Conservation (phyloP, 2,113 vertebrate genomes). For the Ciconia maguari region DNA sequence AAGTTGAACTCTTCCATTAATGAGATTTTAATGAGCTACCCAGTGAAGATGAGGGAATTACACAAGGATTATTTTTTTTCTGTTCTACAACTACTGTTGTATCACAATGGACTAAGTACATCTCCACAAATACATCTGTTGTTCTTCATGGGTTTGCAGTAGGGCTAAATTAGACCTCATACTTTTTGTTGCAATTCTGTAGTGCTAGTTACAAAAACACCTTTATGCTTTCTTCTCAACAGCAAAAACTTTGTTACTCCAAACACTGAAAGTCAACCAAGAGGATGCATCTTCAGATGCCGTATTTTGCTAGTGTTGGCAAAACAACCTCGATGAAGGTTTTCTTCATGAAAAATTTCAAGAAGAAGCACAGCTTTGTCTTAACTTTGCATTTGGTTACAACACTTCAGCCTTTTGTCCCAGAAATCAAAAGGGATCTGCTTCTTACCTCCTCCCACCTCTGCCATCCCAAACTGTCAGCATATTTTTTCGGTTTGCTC, state of each 20-base stretch:
- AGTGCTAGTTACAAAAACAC: conserved; percentile 18
- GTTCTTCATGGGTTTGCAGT: neutral
- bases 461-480: neutral
- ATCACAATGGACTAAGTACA: neutral
- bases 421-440: neutral
- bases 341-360: neutral
- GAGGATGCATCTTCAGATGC: conserved; percentile 3
- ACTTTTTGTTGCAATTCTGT: conserved; percentile 31
- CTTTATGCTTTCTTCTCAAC: conserved; percentile 35
- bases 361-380: neutral
- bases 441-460: neutral
- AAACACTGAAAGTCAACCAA: conserved; percentile 13
- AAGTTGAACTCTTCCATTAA: conserved; percentile 64
- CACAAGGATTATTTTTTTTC: neutral
- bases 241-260: conserved; percentile 50
- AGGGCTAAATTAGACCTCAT: neutral
- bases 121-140: neutral
- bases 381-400: neutral
- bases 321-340: neutral
- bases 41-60: conserved; percentile 15
- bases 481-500: neutral
- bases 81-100: neutral
- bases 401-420: neutral
- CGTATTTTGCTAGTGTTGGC: neutral
- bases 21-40: conserved; percentile 72